A percentile compares a stretch with the other conserved stretches of the same genome.
These are phyloP conservation scores for Chaenogobius annularis DNA, from an alignment of 2,113 vertebrate species.

Conservation along the genomic window DNA sequence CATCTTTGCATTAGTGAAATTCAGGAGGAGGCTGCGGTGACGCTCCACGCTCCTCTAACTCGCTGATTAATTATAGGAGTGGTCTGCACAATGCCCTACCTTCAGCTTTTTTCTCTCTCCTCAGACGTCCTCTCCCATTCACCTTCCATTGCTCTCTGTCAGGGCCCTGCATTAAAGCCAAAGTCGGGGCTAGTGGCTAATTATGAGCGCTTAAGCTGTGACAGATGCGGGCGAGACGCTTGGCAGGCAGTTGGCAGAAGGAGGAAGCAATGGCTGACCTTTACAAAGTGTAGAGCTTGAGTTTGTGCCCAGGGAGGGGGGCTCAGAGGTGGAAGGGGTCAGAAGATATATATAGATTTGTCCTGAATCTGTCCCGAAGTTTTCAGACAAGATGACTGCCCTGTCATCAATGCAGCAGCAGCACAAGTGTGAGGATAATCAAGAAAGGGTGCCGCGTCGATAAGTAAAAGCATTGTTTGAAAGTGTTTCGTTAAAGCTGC, in stretches of 20 bases:
- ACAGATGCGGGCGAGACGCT: conserved; percentile 46
- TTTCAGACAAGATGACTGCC: conserved; percentile 45
- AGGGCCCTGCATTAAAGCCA: not conserved
- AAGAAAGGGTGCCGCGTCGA: not conserved
- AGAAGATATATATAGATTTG: conserved; percentile 60
- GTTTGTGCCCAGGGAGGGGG: conserved; percentile 24
- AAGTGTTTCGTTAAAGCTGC: too few species aligned
- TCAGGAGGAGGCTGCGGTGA: conserved; percentile 25
- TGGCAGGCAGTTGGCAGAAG: conserved; percentile 26
- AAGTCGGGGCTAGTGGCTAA: conserved; percentile 34
- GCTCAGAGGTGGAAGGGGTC: conserved; percentile 20
- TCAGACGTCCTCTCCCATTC: not conserved
- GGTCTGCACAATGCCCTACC: conserved; percentile 47
- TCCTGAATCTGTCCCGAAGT: conserved; percentile 30
- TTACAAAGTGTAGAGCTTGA: conserved; percentile 45
- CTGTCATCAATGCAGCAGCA: conserved; percentile 14
- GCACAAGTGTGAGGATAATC: not conserved
- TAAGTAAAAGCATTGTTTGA: too few species aligned
- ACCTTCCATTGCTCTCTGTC: conserved; percentile 9
- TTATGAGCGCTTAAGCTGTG: conserved; percentile 52
- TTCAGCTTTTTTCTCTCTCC: conserved; percentile 55
- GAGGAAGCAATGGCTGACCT: conserved; percentile 52
- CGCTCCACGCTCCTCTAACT: conserved; percentile 23
- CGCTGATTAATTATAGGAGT: conserved; percentile 46
- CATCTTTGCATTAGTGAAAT: conserved; percentile 39